Conservation (phyloP, 1,140 invertebrate genomes). For the Drosophila gunungcola region DNA sequence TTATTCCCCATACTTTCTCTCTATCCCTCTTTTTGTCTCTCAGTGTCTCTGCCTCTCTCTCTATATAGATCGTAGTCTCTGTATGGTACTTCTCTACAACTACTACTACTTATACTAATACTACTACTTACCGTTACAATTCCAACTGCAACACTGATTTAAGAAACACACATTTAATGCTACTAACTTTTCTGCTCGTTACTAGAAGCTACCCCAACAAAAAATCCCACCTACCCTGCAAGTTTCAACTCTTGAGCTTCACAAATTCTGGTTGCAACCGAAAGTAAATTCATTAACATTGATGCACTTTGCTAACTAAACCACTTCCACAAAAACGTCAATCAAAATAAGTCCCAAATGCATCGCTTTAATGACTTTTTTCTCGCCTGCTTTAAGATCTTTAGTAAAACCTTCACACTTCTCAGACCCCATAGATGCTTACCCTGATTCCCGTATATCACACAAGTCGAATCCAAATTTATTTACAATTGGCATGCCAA, state of each 20-base stretch:
- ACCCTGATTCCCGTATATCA: slow-evolving; percentile 19
- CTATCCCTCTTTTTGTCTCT: slow-evolving; percentile 47
- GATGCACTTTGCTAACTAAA: slow-evolving; percentile 30
- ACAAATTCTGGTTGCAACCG: slow-evolving; percentile 33
- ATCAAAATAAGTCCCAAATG: slow-evolving; percentile 19
- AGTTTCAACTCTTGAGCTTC: slow-evolving; percentile 14
- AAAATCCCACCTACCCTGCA: slow-evolving; percentile 3
- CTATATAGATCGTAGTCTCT: slow-evolving; percentile 46
- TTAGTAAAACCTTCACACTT: slow-evolving; percentile 2
- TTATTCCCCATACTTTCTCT: slow-evolving; percentile 52
- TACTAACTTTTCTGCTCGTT: slow-evolving; percentile 42
- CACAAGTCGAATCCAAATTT: slow-evolving; percentile 30
- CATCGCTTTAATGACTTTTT: slow-evolving; percentile 45
- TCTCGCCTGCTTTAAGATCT: slow-evolving; percentile 19
- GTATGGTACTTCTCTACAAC: slow-evolving; percentile 47
- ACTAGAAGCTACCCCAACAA: background rate
- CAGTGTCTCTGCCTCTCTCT: slow-evolving; percentile 31
- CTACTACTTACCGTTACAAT: slow-evolving; percentile 27
- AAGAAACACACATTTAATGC: slow-evolving; percentile 39
- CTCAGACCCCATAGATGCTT: slow-evolving; percentile 19
- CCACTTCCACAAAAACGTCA: background rate
- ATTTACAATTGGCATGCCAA: slow-evolving; percentile 59
- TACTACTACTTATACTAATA: slow-evolving; percentile 46
- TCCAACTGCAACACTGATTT: slow-evolving; percentile 41
- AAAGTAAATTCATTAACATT: slow-evolving; percentile 27